These are phyloP conservation scores for Threskiornis aethiopicus DNA, from an alignment of 2,797 vertebrate species.

Conservation along the genomic window DNA sequence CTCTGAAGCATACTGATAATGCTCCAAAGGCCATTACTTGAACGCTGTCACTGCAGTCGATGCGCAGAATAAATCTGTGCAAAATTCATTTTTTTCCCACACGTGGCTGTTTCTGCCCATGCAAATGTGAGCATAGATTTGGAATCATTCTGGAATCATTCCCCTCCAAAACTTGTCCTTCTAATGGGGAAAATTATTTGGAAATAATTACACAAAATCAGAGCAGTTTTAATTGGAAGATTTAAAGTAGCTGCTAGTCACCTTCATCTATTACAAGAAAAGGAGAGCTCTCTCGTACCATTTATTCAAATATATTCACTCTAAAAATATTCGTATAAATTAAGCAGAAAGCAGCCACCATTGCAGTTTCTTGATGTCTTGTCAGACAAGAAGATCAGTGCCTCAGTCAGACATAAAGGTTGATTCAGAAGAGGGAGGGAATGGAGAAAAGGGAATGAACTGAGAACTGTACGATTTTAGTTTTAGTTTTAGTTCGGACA, in stretches of 20 bases:
- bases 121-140: background rate
- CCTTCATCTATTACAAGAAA: background rate
- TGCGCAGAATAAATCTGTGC: background rate
- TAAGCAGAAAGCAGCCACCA: background rate
- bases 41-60: background rate
- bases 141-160: background rate
- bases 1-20: background rate
- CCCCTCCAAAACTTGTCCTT: background rate
- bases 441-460: background rate
- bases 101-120: background rate
- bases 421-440: background rate
- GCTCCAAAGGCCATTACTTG: background rate
- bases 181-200: background rate
- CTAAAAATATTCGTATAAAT: background rate
- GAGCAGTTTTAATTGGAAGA: background rate
- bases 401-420: background rate
- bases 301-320: background rate
- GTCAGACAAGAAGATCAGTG: background rate
- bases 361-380: background rate
- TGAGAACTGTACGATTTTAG: background rate
- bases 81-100: accelerated
- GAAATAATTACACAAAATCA: background rate
- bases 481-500: background rate
- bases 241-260: background rate
- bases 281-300: background rate